Conservation (phyloP, 2,888 invertebrate species). For the Drosophila formosana region DNA sequence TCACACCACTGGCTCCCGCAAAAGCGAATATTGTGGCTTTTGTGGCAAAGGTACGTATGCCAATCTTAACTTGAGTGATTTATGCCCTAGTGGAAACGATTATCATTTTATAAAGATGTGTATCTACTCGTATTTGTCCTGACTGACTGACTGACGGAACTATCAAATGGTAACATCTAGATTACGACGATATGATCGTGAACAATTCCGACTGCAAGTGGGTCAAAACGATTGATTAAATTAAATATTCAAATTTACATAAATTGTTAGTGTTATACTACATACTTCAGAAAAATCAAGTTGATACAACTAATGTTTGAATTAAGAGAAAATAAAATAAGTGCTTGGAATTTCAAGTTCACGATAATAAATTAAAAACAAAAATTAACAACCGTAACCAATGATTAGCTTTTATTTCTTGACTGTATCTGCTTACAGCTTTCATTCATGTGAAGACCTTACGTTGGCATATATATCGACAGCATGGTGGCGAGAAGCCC, state of each 20-base stretch:
- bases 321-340: no score
- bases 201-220: background rate
- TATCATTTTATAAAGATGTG: background rate
- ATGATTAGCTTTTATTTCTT: background rate
- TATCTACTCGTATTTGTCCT: background rate
- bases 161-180: background rate
- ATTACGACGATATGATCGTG: background rate
- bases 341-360: no score
- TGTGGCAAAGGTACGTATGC: constrained; percentile 76
- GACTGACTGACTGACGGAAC: no score
- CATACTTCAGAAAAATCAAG: no score
- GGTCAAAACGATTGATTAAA: no score
- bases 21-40: constrained; percentile 76
- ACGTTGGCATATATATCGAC: constrained; percentile 73
- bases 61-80: background rate
- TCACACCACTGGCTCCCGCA: constrained; percentile 68
- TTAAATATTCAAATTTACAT: no score
- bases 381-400: background rate
- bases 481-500: constrained; percentile 74
- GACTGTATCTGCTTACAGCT: constrained; percentile 35
- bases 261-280: no score
- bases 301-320: no score
- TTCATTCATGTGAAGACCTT: constrained; percentile 71
- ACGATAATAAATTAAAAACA: background rate
- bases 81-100: background rate